Percentiles rank a stretch among this genome's conserved stretches.
Conservation (phyloP, 2,113 vertebrate genomes). For the Mirounga angustirostris region DNA sequence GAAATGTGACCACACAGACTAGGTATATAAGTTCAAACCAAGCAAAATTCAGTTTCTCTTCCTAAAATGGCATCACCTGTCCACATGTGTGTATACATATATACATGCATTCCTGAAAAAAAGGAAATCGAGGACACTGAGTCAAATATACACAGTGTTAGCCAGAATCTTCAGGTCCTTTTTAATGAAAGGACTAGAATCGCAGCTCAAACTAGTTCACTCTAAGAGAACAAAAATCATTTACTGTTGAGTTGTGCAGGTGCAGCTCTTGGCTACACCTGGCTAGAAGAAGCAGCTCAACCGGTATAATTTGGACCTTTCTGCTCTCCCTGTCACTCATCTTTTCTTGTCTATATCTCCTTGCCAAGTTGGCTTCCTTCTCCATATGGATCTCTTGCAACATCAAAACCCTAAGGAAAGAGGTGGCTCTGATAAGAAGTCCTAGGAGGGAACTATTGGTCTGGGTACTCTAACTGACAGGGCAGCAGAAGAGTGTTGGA, state of each 20-base stretch:
- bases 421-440: background rate
- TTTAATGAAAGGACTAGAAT: background rate
- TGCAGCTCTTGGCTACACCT: background rate
- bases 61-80: background rate
- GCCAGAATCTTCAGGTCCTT: background rate
- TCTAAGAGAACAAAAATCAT: background rate
- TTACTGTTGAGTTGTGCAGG: background rate
- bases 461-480: accelerated
- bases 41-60: background rate
- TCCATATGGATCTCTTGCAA: background rate
- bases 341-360: background rate
- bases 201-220: background rate
- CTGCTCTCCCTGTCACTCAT: background rate
- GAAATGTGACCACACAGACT: background rate
- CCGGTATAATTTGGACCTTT: background rate
- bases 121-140: background rate
- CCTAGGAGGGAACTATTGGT: background rate
- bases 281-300: background rate
- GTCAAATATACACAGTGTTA: background rate
- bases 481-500: accelerated
- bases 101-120: background rate
- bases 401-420: background rate
- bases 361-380: background rate
- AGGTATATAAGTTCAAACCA: background rate
- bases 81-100: accelerated